Evolutionary conservation across 2,113 vertebrate genomes (phyloP).

Genomic region (Carassius auratus): DNA sequence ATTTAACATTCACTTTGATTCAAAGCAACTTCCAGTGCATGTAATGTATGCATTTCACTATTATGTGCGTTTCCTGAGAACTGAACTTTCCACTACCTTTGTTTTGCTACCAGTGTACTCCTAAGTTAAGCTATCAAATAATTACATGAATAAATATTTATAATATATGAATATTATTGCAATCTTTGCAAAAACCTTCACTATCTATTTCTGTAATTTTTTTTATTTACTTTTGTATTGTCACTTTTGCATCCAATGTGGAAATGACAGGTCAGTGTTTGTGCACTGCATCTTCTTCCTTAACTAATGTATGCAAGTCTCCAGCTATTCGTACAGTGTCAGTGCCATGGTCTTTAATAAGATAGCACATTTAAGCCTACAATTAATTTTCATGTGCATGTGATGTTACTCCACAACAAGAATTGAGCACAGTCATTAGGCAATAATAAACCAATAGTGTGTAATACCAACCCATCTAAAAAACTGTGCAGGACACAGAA

Average conservation of each 20-base stretch:
- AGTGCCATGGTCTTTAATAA: neutral
- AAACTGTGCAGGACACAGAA: neutral
- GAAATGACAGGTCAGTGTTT: constrained; percentile 11
- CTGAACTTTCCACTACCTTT: neutral
- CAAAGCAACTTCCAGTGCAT: neutral
- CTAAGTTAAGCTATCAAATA: neutral
- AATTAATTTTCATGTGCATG: constrained; percentile 22
- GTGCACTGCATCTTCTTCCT: neutral
- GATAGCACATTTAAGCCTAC: neutral
- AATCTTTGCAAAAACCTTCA: neutral
- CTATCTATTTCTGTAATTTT: neutral
- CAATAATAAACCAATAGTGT: neutral
- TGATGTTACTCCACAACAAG: neutral
- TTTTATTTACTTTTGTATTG: neutral
- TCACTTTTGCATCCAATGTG: neutral
- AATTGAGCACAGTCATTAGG: constrained; percentile 7
- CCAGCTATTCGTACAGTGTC: neutral
- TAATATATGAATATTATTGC: neutral
- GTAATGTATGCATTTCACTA: neutral
- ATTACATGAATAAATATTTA: neutral
- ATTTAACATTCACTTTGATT: neutral
- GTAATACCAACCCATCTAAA: neutral
- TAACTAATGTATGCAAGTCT: neutral
- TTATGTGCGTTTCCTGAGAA: neutral
- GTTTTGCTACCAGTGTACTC: neutral